Evolutionary conservation across 2,888 invertebrate genomes (phyloP), one percentile per base, ranked within the genome.

Genomic region (Didymodactylos carnosus): DNA sequence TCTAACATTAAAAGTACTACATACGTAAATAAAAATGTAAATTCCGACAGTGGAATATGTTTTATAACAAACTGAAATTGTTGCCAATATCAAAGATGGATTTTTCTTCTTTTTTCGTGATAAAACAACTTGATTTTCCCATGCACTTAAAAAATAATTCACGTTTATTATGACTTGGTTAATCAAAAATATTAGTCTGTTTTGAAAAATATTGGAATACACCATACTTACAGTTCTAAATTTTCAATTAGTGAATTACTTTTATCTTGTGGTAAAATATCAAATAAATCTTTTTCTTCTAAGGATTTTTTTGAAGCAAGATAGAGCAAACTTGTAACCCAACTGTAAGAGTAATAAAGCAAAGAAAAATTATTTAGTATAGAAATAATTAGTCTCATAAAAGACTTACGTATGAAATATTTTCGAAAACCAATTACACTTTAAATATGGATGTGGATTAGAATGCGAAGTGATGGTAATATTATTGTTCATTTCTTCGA

Each of bases 241-340:
- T 39, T 39, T n/a, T 74, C 74, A 3, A 53, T 74, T 35, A 70
- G 69, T 25, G 19, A 35, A 69, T 74, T 41, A 35, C 62, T 62
- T 71, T 71, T 41, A 43, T 71, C 71, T 19, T 71, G 41, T 8
- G 74, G 39, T 53, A 71, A 35, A 16, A 46, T 53, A 35, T 46
- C 39, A 14, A 53, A 74, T 23, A 74, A 29, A 53, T 74, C 74
- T 51, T 71, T 69, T 25, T 71, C 51, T 46, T 71, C 46, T 11
- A 74, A 43, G 19, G 74, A 53, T 39, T 71, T 40, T 46, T 74
- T 71, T 11, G 53, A 43, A 39, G 71, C 74, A n/a, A 71, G 29
- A 25, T 39, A 41, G n/a, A 74, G 53, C 46, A 74, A 46, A n/a
- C 53, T 51, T 25, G 71, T 40, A 3, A 74, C 53, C 74, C 74